Base-by-base conservation (phyloP, 2,888 invertebrate genomes). In the Liposcelis brunnea region DNA sequence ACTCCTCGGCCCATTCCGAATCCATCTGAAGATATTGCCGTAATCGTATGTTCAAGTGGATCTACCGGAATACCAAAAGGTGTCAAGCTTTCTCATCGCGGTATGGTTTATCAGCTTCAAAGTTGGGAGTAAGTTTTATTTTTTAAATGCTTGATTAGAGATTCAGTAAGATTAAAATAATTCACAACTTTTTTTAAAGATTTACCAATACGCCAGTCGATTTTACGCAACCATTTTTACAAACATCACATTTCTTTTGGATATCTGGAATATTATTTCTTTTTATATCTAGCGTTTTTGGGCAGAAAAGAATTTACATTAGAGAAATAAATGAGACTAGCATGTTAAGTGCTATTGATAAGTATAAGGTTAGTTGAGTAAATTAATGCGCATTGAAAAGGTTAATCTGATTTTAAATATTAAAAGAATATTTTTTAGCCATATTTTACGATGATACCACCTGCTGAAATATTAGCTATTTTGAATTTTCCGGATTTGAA, bases 31-130 rank as follows among this genome's bases (percentile, higher is more conserved):
- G 40, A 40, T 15, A n/a, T 18, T 14, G 40, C 19, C 6, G 7
- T 40, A 10, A 19, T 40, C n/a, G 40, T 40, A 6, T 40, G 40
- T 21, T 40, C 40, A 16, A 40, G 40, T 19, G 40, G 40, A 21
- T 18, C 40, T 18, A 40, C 40, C 6, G 40, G 40, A 18, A 18
- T 40, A 21, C 40, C 40, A 4, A 40, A 40, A 40, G 40, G 40
- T 7, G 40, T 40, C 6, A 21, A 16, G 7, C 10, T 40, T 8
- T 16, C 40, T n/a, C 40, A 40, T n/a, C 21, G 19, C 6, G 15
- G 19, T 5, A 14, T 40, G 19, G 16, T 19, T 40, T 40, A 6
- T 11, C 40, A 40, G 11, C 6, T 40, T 4, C 26, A 26, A 26
- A 6, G 26, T 26, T 26, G 26, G 26, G 26, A 26, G 26, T 26